Percentiles rank a stretch among this genome's conserved stretches.
These are phyloP conservation scores for Calypte anna DNA, from an alignment of 2,113 vertebrate species.

Conservation along the genomic window DNA sequence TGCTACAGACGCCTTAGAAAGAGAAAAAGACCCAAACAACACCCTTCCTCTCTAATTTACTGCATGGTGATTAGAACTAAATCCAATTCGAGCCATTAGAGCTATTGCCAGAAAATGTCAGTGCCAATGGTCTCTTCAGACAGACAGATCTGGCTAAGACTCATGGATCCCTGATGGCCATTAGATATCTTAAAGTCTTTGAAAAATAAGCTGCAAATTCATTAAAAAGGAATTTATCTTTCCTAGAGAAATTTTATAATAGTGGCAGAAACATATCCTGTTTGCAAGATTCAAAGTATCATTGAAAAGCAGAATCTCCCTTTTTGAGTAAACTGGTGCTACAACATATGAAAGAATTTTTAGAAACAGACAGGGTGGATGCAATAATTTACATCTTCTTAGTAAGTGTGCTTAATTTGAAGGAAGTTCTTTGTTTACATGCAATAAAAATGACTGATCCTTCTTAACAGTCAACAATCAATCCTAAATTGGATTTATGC, in stretches of 20 bases:
- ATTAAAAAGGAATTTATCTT: background rate
- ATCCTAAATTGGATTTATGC: background rate
- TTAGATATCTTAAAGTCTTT: background rate
- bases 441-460: background rate
- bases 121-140: rapidly evolving
- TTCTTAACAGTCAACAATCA: background rate
- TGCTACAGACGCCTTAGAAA: background rate
- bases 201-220: background rate
- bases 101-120: background rate
- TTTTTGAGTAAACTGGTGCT: background rate
- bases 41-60: background rate
- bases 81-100: background rate
- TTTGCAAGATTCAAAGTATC: background rate
- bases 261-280: background rate
- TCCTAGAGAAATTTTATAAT: background rate
- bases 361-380: background rate
- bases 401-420: background rate
- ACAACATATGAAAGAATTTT: background rate
- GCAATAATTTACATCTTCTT: background rate
- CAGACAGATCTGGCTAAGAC: background rate
- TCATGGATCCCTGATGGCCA: background rate
- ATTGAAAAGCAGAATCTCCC: background rate
- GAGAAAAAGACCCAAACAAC: background rate
- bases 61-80: background rate
- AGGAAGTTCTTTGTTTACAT: background rate